phyloP scores from a whole-genome alignment of 2,888 invertebrate species.

The Theristus sp. region DNA sequence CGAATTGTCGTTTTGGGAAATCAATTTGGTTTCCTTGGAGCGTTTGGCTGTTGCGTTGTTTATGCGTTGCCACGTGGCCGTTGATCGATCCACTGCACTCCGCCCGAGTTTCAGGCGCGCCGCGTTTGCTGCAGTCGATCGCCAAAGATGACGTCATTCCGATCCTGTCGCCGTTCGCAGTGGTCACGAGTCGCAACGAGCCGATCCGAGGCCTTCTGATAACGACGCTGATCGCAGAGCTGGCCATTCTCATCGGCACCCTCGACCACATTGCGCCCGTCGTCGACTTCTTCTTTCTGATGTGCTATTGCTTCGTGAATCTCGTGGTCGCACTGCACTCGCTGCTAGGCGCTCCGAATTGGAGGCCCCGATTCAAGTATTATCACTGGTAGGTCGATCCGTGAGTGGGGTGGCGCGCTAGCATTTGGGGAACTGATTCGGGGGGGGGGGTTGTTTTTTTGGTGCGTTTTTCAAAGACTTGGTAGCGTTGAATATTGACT shows the following conservation, averaged over 20 bases:
- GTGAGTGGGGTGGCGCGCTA: no score
- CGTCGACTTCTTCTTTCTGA: slow-evolving; percentile 62
- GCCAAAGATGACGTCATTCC: slow-evolving; percentile 95
- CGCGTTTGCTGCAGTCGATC: slow-evolving; percentile 61
- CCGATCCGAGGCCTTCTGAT: slow-evolving; percentile 80
- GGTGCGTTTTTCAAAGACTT: neutral
- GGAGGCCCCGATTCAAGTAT: slow-evolving; percentile 91
- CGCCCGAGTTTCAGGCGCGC: slow-evolving; percentile 33
- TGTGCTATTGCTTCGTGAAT: slow-evolving; percentile 99
- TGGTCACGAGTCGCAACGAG: slow-evolving; percentile 80
- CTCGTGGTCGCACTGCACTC: slow-evolving; percentile 95
- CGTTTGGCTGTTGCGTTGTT: slow-evolving; percentile 1
- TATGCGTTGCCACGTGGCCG: neutral
- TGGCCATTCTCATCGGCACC: slow-evolving; percentile 65
- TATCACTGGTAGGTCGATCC: slow-evolving; percentile 94
- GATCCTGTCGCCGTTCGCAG: slow-evolving; percentile 73
- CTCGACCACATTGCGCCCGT: slow-evolving; percentile 83
- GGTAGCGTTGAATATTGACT: no score
- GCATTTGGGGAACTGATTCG: no score
- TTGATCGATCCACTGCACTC: neutral
- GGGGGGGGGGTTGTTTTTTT: no score
- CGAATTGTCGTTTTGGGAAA: no score
- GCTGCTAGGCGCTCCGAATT: slow-evolving; percentile 74
- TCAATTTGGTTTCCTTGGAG: no score
- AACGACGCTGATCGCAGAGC: slow-evolving; percentile 46